A percentile compares a stretch with the other conserved stretches of the same genome.
phyloP scores from a whole-genome alignment of 2,113 vertebrate species.

The Lophochroa leadbeateri region DNA sequence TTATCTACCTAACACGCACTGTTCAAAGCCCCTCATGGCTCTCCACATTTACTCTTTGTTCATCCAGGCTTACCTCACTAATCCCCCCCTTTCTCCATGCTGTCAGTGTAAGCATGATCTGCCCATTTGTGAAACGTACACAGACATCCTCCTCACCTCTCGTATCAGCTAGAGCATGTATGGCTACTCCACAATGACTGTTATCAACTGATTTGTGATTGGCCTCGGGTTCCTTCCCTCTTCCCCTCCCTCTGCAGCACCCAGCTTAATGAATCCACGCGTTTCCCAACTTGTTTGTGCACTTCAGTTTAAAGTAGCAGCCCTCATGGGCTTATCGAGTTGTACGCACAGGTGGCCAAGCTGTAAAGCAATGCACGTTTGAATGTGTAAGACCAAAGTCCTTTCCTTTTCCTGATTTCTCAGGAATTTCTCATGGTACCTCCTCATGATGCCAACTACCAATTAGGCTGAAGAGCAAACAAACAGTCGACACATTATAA shows the following conservation, averaged over 20 bases:
- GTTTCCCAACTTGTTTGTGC: neutral
- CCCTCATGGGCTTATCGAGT: accelerated
- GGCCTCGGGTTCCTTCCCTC: neutral
- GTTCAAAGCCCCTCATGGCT: neutral
- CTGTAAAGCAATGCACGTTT: neutral
- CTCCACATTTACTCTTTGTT: neutral
- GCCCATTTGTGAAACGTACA: neutral
- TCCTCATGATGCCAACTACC: neutral
- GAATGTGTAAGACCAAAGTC: neutral
- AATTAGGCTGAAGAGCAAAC: slow-evolving; percentile 3
- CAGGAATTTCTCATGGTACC: neutral
- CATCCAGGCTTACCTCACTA: neutral
- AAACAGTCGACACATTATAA: neutral
- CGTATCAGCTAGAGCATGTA: neutral
- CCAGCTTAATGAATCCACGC: neutral
- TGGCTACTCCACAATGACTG: accelerated
- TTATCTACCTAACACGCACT: neutral
- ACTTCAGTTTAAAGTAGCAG: neutral
- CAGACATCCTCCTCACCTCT: neutral
- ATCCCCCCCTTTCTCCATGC: neutral
- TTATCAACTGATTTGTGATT: neutral
- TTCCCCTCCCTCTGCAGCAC: neutral
- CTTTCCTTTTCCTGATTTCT: neutral
- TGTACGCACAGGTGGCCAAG: accelerated
- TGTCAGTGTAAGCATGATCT: neutral